Evolutionary conservation across 2,888 invertebrate species (phyloP).

Genomic region (Dysmachus trigonus): DNA sequence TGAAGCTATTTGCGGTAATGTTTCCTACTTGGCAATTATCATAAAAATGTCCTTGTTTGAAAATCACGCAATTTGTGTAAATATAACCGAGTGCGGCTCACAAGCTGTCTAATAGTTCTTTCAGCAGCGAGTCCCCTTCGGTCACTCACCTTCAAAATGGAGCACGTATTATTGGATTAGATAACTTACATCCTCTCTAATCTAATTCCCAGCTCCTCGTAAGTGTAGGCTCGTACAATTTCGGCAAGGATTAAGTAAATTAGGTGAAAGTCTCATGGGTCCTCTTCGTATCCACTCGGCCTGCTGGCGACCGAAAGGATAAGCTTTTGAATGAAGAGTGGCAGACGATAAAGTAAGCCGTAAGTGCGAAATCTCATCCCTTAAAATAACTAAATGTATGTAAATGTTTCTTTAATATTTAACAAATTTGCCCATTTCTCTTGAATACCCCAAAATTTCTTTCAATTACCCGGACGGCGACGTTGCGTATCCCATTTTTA

Average conservation of each 20-base stretch:
- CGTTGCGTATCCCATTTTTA: not conserved
- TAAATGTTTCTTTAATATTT: no score
- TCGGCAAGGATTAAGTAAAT: not conserved
- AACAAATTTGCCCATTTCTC: not conserved
- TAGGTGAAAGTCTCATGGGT: not conserved
- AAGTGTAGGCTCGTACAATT: not conserved
- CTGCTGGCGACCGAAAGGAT: not conserved
- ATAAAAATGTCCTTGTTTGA: not conserved
- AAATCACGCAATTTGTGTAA: not conserved
- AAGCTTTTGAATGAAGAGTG: not conserved
- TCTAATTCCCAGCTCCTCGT: not conserved
- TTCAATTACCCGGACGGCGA: not conserved
- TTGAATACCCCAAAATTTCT: not conserved
- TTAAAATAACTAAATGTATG: no score
- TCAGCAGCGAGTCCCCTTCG: not conserved
- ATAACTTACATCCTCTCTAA: not conserved
- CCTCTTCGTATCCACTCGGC: not conserved
- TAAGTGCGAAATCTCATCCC: not conserved
- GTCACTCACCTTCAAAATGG: not conserved
- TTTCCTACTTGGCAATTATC: not conserved
- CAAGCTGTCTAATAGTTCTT: not conserved
- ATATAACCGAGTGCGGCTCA: not conserved
- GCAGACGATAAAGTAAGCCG: not conserved
- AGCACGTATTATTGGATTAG: not conserved
- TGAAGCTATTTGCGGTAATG: not conserved